Conservation (phyloP, 1,140 invertebrate species). For the Sitophilus oryzae region DNA sequence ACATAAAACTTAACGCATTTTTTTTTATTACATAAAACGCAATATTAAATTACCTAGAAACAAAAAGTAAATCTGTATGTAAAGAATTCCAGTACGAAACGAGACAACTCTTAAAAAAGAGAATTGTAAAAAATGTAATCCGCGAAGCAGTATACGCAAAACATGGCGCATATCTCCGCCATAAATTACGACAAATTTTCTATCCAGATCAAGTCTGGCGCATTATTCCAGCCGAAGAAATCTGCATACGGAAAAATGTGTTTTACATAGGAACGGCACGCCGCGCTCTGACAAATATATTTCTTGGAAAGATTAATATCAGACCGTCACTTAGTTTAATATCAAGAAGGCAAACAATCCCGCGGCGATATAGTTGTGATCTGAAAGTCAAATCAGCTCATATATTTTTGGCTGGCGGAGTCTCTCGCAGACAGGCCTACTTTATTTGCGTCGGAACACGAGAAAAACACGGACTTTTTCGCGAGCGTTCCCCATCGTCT, state of each 20-base stretch:
- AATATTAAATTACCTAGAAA: no score
- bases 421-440: slow-evolving; percentile 31
- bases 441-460: slow-evolving; percentile 30
- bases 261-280: slow-evolving; percentile 12
- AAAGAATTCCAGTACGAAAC: no score
- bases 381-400: slow-evolving; percentile 35
- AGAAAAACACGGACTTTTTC: slow-evolving; percentile 24
- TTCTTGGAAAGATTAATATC: slow-evolving; percentile 28
- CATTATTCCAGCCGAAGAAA: slow-evolving; percentile 16
- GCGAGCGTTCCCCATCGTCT: slow-evolving; percentile 15
- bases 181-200: slow-evolving; percentile 17
- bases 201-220: slow-evolving; percentile 21
- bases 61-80: neutral
- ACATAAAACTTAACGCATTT: no score
- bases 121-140: neutral
- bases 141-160: neutral
- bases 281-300: slow-evolving; percentile 24
- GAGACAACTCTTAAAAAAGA: neutral
- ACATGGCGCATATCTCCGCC: neutral
- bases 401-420: slow-evolving; percentile 31
- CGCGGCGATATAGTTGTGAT: slow-evolving; percentile 31
- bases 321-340: slow-evolving; percentile 30
- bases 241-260: slow-evolving; percentile 24
- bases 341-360: slow-evolving; percentile 32
- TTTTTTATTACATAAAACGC: no score